Conservation (phyloP, 2,797 vertebrate genomes). For the Enoplosus armatus region DNA sequence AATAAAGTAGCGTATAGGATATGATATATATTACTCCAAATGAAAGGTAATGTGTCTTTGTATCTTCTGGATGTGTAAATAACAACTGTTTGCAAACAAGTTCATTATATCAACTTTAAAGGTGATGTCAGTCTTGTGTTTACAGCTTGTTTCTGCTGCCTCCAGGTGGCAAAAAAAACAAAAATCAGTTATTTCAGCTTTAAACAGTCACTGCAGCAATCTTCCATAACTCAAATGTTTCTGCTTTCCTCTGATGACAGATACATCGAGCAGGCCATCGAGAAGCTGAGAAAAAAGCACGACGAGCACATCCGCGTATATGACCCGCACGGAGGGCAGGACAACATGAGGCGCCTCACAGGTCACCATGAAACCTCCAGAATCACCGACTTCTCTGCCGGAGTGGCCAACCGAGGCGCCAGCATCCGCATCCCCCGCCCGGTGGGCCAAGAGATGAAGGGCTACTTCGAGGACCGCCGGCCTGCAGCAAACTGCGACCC, state of each 20-base stretch:
- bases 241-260: slow-evolving; percentile 65
- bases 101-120: background rate
- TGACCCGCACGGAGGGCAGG: slow-evolving; percentile 85
- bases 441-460: slow-evolving; percentile 83
- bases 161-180: background rate
- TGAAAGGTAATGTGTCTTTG: background rate
- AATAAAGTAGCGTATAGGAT: background rate
- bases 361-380: slow-evolving; percentile 88
- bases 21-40: background rate
- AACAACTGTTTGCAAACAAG: background rate
- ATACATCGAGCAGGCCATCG: slow-evolving; percentile 86
- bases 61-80: background rate
- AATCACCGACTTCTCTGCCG: slow-evolving; percentile 87
- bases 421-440: slow-evolving; percentile 92
- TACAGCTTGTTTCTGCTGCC: background rate
- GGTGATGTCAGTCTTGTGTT: background rate
- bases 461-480: slow-evolving; percentile 92
- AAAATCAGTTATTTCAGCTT: background rate
- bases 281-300: slow-evolving; percentile 86
- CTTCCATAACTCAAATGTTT: background rate
- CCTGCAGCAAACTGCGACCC: slow-evolving; percentile 93
- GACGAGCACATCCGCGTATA: slow-evolving; percentile 87
- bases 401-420: slow-evolving; percentile 86
- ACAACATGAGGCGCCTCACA: slow-evolving; percentile 90
- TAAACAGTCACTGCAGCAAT: background rate